Percentiles rank a stretch among this genome's conserved stretches.
phyloP scores from a whole-genome alignment of 1,140 invertebrate genomes.

The Neodiprion lecontei region DNA sequence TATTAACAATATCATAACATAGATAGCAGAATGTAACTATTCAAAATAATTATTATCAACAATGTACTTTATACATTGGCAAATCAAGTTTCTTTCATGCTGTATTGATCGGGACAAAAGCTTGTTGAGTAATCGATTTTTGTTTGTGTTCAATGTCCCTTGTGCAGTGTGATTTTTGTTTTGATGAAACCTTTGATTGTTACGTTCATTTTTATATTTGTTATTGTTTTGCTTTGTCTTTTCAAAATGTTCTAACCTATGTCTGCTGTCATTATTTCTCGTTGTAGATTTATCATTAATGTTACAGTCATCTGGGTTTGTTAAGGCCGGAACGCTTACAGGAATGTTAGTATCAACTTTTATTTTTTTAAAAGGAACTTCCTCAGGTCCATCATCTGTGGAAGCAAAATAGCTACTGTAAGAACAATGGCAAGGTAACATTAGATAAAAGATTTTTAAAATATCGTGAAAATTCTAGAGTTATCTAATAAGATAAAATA shows the following conservation, averaged over 20 bases:
- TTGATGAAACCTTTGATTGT: neutral
- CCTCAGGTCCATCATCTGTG: constrained; percentile 49
- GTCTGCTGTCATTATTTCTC: neutral
- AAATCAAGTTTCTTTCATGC: constrained; percentile 77
- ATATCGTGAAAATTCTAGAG: constrained; percentile 11
- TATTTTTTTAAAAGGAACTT: constrained; percentile 47
- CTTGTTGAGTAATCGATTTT: constrained; percentile 45
- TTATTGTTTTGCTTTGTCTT: neutral
- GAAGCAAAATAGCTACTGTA: constrained; percentile 24
- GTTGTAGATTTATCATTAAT: neutral
- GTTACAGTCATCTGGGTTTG: neutral
- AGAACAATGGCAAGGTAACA: constrained; percentile 22
- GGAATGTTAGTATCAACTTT: constrained; percentile 24
- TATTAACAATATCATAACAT: too few species aligned
- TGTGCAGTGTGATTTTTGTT: constrained; percentile 34
- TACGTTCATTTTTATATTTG: neutral
- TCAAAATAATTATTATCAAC: constrained; percentile 75
- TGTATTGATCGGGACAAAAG: constrained; percentile 51
- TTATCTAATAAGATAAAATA: constrained; percentile 18
- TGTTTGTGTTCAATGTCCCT: constrained; percentile 16
- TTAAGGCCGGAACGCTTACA: too few species aligned
- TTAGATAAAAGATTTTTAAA: constrained; percentile 16
- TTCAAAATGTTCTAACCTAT: neutral
- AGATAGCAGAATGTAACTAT: constrained; percentile 9
- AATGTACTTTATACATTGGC: constrained; percentile 78